Evolutionary conservation across 2,113 vertebrate genomes (phyloP).

Genomic region (Passer domesticus): DNA sequence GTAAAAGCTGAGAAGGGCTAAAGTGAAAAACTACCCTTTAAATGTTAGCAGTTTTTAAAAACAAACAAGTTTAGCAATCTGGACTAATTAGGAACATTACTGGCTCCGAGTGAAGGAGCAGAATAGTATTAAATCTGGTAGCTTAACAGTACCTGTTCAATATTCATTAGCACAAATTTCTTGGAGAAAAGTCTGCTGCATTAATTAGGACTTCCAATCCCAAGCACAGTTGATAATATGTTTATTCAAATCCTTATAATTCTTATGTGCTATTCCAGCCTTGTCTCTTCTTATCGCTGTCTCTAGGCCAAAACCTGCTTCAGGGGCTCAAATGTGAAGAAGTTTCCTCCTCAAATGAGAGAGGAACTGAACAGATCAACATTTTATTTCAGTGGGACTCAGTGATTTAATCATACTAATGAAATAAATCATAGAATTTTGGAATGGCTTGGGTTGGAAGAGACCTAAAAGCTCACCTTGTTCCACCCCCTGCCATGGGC

Average conservation of each 20-base stretch:
- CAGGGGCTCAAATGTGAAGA: neutral
- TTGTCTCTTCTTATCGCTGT: neutral
- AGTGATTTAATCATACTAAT: neutral
- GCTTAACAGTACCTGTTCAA: constrained; percentile 37
- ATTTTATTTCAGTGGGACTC: neutral
- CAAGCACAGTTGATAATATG: neutral
- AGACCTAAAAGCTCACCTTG: neutral
- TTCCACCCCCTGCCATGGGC: neutral
- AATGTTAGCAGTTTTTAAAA: constrained; percentile 34
- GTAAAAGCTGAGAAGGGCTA: neutral
- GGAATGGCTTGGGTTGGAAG: neutral
- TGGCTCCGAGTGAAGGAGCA: neutral
- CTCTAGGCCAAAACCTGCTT: constrained; percentile 1
- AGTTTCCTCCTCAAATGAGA: neutral
- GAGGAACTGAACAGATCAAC: neutral
- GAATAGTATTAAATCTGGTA: neutral
- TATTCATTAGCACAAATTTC: constrained; percentile 39
- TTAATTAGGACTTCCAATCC: constrained; percentile 34
- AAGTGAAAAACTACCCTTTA: constrained; percentile 14
- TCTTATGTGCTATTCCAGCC: neutral
- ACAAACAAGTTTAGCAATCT: constrained; percentile 33
- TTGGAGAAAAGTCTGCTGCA: constrained; percentile 13
- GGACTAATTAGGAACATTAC: constrained; percentile 20
- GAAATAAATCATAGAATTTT: neutral
- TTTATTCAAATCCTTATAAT: constrained; percentile 33